Base-by-base conservation (phyloP, 2,888 invertebrate genomes). In the Noctua fimbriata region DNA sequence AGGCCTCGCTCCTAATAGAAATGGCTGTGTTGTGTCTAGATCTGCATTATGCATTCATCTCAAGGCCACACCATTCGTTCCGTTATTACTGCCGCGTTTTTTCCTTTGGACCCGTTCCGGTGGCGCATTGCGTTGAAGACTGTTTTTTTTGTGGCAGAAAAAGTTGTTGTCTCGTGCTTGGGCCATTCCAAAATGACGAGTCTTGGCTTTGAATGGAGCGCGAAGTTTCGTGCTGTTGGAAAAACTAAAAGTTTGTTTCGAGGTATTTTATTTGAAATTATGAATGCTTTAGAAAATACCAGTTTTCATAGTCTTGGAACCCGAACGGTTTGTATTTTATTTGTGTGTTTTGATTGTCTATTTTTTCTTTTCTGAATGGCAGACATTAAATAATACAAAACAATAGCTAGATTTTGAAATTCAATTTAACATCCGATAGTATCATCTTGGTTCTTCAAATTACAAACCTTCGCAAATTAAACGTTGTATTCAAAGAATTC, bases 1-100 rank as follows among this genome's bases (percentile, higher is more conserved):
- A 88, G 88, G 88, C 28, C 76, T 75, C 73, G 79, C 67, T 79
- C 70, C 63, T 79, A 78, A 73, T 81, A 87, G 78, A 78, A 87
- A 83, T 88, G 80, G 67, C 73, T 14, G 73, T 18, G 72, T 69
- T 65, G 73, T 70, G 82, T 89, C 89, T 88, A 88, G 87, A 89
- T 76, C 83, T 89, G 87, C 87, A 88, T 85, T 70, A 84, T 90
- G 89, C 90, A 90, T 88, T 84, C 81, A 84, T 87, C 73, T 88
- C 92, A 91, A 92, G 91, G 92, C 70, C 89, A 73, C 71, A 67
- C 67, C 87, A 82, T 89, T 90, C 82, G 87, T 88, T 89, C 86
- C 82, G 87, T 84, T 87, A 81, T 82, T 80, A 79, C 83, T 78
- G 81, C 77, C 83, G 83, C 85, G 84, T 86, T 88, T 89, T 85